Evolutionary conservation across 2,113 vertebrate genomes (phyloP).

Genomic region (Mesocricetus auratus): DNA sequence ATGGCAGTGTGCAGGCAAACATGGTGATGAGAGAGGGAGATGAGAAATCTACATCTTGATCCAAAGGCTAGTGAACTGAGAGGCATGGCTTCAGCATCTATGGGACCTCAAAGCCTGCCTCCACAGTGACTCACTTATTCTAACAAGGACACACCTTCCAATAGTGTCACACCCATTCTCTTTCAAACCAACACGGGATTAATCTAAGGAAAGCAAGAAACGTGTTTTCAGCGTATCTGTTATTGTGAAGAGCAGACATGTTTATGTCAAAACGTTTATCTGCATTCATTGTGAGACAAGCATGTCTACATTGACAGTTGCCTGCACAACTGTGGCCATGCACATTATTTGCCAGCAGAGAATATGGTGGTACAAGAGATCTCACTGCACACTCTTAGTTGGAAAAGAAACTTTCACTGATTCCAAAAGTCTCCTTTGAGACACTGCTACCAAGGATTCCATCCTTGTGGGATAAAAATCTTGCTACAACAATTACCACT

Average conservation of each 20-base stretch:
- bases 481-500: background rate
- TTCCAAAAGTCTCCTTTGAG: background rate
- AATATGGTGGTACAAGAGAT: background rate
- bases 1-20: background rate
- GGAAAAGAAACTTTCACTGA: background rate
- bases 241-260: background rate
- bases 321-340: background rate
- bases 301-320: background rate
- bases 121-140: background rate
- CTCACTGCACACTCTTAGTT: background rate
- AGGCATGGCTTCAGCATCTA: background rate
- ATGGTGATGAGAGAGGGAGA: background rate
- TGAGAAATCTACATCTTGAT: background rate
- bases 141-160: background rate
- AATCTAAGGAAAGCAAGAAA: background rate
- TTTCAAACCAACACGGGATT: background rate
- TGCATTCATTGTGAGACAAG: background rate
- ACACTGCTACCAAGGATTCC: background rate
- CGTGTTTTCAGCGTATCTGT: background rate
- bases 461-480: background rate
- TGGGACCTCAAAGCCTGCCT: background rate
- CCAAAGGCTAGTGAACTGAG: background rate
- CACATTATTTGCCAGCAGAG: background rate
- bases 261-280: background rate
- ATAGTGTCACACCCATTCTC: background rate